phyloP scores from a whole-genome alignment of 2,888 invertebrate species.

The Lepidochitona cinerea region DNA sequence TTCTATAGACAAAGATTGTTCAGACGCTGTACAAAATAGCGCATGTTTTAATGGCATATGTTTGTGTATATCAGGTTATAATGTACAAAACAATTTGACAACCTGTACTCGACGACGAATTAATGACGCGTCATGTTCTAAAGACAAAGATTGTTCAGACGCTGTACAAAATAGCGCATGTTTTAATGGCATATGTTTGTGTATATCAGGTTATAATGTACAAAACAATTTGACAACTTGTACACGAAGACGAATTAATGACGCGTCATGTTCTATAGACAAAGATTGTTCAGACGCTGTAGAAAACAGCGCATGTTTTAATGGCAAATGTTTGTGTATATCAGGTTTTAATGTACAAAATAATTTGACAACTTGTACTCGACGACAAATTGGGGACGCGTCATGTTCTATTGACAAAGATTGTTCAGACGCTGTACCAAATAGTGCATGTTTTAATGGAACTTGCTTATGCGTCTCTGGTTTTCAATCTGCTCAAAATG shows the following conservation, averaged over 20 bases:
- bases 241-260: conserved; percentile 19
- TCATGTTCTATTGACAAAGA: conserved; percentile 22
- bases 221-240: neutral
- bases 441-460: conserved; percentile 18
- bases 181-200: conserved; percentile 14
- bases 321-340: conserved; percentile 21
- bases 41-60: conserved; percentile 24
- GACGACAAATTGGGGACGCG: conserved; percentile 30
- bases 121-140: neutral
- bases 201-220: conserved; percentile 16
- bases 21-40: conserved; percentile 11
- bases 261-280: conserved; percentile 16
- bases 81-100: neutral
- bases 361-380: conserved; percentile 7
- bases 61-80: conserved; percentile 32
- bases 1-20: conserved; percentile 18
- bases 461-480: conserved; percentile 20
- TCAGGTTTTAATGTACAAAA: conserved; percentile 14
- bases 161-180: conserved; percentile 22
- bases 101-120: conserved; percentile 22
- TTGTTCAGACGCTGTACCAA: conserved; percentile 18
- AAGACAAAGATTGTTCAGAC: conserved; percentile 15
- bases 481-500: neutral
- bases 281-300: conserved; percentile 31
- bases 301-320: conserved; percentile 23